Evolutionary conservation across 2,888 invertebrate species (phyloP).

Genomic region (Sarcophaga caerulescens): DNA sequence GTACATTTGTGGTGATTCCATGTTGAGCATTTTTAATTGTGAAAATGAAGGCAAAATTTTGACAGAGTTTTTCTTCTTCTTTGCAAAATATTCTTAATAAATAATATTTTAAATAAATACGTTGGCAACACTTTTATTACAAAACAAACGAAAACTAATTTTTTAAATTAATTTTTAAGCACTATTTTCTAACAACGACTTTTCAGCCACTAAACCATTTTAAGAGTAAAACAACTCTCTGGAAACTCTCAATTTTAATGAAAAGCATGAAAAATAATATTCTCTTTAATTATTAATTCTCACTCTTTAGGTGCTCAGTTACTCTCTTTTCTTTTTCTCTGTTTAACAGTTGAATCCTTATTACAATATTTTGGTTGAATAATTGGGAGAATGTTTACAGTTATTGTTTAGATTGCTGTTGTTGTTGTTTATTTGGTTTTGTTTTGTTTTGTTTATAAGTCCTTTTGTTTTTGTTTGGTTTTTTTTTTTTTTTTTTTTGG

Average conservation of each 20-base stretch:
- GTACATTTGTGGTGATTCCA: slow-evolving; percentile 82
- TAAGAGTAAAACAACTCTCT: slow-evolving; percentile 19
- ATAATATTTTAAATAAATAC: background rate
- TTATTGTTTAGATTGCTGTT: background rate
- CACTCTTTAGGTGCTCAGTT: no score
- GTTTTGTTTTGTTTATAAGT: background rate
- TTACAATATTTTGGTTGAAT: background rate
- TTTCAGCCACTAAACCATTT: slow-evolving; percentile 56
- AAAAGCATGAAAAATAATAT: background rate
- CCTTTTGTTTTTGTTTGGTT: slow-evolving; percentile 3
- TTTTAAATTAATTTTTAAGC: background rate
- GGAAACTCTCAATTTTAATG: background rate
- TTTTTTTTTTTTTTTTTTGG: background rate
- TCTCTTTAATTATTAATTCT: background rate
- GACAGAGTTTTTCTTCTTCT: slow-evolving; percentile 66
- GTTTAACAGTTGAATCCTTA: no score
- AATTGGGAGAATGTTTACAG: background rate
- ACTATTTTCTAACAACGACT: background rate
- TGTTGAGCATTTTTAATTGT: slow-evolving; percentile 80
- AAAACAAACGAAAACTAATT: background rate
- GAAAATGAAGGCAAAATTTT: slow-evolving; percentile 79
- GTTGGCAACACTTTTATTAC: slow-evolving; percentile 4
- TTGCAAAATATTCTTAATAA: no score
- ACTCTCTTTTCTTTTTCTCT: no score
- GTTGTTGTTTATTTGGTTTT: background rate